Base-by-base conservation (phyloP, 2,797 vertebrate species). In the Ptychobarbus kaznakovi region DNA sequence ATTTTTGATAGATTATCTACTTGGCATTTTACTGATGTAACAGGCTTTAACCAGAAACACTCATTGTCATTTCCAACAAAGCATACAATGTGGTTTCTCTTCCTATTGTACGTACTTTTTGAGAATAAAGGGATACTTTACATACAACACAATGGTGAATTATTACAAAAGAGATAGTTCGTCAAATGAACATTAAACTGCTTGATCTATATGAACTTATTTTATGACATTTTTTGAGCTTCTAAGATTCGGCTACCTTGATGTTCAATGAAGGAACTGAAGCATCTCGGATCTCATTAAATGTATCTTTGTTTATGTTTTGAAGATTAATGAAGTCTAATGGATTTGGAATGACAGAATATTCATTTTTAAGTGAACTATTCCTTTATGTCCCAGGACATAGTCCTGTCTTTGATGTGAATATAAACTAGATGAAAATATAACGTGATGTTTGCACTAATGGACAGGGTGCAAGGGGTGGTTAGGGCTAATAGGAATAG, bases 71-170 rank as follows among this genome's bases (percentile, higher is more conserved):
- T 42, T 83, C 15, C 32, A 53, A 40, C 81, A 75, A 83, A 75
- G 70, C 28, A 28, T 51, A 66, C 58, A 18, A 28, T n/a, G 56
- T 83, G 46, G 65, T 53, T 72, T 74, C 25, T 74, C 42, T 42
- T 40, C 38, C 16, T 68, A 35, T 46, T 82, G 28, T 82, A 28
- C 32, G n/a, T 78, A 3, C 46, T 75, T 68, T 20, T 58, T 46
- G 58, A 63, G 18, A 83, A 70, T 88, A 65, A 86, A 83, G 18
- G 35, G 9, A 75, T 58, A 73, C n/a, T 75, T 83, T 25, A 35
- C 69, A 38, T 38, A 49, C 2, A 40, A 38, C 32, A 15, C 9
- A n/a, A 12, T 40, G 16, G 44, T 69, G 46, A 53, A 51, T 69
- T 81, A 38, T 28, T 49, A 38, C 18, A 69, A 42, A 35, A 35